Conservation (phyloP, 2,797 vertebrate genomes). For the Manis javanica region DNA sequence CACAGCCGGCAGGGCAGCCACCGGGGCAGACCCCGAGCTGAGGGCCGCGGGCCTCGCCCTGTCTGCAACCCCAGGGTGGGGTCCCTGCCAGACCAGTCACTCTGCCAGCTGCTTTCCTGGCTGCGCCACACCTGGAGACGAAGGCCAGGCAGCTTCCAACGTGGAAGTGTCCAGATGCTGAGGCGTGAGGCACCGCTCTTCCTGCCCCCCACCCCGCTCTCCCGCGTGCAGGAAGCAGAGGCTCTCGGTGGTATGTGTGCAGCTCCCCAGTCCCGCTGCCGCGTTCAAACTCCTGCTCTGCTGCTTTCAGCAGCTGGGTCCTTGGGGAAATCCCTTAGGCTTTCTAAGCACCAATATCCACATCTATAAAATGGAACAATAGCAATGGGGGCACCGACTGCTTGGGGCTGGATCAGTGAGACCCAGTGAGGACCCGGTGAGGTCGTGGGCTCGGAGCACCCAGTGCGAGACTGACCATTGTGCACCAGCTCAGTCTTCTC, state of each 20-base stretch:
- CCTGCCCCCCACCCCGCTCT: too few species aligned
- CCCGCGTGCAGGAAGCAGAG: not conserved
- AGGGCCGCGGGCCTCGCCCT: not conserved
- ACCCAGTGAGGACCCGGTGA: too few species aligned
- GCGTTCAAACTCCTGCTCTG: not conserved
- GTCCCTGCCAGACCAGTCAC: not conserved
- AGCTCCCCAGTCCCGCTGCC: not conserved
- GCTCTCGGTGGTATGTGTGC: too few species aligned
- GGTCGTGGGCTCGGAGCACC: fast-evolving
- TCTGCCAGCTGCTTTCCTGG: not conserved
- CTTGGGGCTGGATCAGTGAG: not conserved
- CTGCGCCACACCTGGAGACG: not conserved
- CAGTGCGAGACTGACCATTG: not conserved
- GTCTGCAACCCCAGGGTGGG: slow-evolving; percentile 18
- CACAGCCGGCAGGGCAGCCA: not conserved
- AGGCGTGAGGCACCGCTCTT: fast-evolving
- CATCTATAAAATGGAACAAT: not conserved
- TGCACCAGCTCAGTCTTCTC: fast-evolving
- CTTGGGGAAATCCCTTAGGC: not conserved
- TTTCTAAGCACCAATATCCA: not conserved
- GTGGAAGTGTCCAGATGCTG: fast-evolving
- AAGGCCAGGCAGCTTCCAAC: not conserved
- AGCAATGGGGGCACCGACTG: not conserved
- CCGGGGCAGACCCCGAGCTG: fast-evolving
- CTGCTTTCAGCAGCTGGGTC: not conserved